A percentile compares a stretch with the other conserved stretches of the same genome.
These are phyloP conservation scores for Oriolus oriolus DNA, from an alignment of 2,113 vertebrate species.

Conservation along the genomic window DNA sequence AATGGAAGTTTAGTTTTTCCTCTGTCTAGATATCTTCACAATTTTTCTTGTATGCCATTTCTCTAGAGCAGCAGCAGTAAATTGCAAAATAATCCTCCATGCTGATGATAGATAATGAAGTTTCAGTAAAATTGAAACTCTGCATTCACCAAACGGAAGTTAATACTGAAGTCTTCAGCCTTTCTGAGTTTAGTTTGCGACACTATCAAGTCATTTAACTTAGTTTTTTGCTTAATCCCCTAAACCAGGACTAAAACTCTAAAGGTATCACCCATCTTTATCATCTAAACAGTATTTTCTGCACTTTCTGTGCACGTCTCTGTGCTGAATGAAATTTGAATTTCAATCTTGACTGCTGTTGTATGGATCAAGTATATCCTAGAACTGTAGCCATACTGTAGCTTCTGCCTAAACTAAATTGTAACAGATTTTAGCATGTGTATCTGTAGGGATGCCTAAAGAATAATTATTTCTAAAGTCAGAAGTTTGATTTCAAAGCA, in stretches of 20 bases:
- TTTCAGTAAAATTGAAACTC: background rate
- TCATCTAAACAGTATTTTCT: background rate
- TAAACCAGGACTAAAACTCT: background rate
- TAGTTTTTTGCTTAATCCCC: background rate
- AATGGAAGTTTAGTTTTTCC: background rate
- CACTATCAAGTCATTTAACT: background rate
- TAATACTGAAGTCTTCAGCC: background rate
- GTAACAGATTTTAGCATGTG: background rate
- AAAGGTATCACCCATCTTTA: background rate
- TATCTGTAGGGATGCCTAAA: background rate
- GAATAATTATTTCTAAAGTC: background rate
- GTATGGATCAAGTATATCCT: background rate
- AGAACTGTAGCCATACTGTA: background rate
- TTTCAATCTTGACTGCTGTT: background rate
- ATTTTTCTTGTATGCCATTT: background rate
- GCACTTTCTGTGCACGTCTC: background rate
- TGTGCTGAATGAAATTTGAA: background rate
- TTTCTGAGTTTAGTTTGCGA: background rate
- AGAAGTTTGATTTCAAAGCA: background rate
- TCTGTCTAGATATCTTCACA: background rate
- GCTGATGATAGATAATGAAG: background rate
- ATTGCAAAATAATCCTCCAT: background rate
- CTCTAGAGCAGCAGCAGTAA: background rate
- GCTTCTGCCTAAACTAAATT: background rate
- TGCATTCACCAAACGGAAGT: background rate